These are phyloP conservation scores for Nephrotoma appendiculata DNA, from an alignment of 2,888 invertebrate genomes.

Conservation along the genomic window DNA sequence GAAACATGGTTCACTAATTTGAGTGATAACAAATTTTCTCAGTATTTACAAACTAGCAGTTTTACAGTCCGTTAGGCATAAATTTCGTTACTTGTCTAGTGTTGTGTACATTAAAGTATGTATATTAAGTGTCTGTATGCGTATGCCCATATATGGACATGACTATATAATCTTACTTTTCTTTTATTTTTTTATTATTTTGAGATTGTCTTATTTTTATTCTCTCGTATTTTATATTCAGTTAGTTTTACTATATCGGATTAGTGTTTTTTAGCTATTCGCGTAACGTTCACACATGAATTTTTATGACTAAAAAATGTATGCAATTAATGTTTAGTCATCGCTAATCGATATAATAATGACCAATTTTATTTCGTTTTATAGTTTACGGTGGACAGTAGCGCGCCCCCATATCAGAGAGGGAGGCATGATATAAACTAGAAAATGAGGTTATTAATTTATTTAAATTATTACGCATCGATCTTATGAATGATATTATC, in stretches of 20 bases:
- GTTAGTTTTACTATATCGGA: background rate
- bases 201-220: background rate
- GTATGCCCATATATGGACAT: conserved; percentile 5
- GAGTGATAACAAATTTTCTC: no score
- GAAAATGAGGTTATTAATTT: background rate
- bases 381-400: background rate
- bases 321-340: background rate
- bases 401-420: background rate
- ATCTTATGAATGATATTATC: background rate
- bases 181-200: background rate
- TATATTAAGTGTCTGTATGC: background rate
- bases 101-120: background rate
- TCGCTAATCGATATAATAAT: background rate
- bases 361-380: background rate
- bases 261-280: background rate
- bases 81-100: background rate
- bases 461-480: background rate
- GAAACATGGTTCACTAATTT: no score
- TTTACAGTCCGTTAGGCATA: background rate
- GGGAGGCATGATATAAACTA: background rate
- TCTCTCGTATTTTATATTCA: background rate
- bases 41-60: no score
- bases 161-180: background rate
- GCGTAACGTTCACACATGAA: background rate
- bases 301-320: background rate